Evolutionary conservation across 2,113 vertebrate genomes (phyloP), one percentile per base, ranked within the genome.

Genomic region (Cyanoramphus novaezelandiae): DNA sequence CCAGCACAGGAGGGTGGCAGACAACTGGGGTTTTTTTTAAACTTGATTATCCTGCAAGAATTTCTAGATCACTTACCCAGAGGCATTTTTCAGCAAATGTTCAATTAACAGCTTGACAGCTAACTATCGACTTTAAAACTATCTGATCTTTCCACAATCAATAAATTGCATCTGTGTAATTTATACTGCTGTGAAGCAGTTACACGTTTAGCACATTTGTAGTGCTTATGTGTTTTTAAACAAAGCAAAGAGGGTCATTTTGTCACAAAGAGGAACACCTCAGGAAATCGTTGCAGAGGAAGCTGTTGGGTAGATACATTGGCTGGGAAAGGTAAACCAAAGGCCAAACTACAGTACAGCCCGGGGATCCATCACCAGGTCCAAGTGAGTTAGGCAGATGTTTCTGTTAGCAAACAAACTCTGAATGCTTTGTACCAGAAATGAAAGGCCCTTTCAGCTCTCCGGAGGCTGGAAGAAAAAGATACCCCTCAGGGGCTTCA

Each of bases 71-170:
- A 27, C 19, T 89, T 83, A 57, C 87, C 28, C 43, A 15, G 1
- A 49, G 79, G 70, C 39, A 49, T 88, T 95, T 93, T 88, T 80
- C 67, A 78, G 27, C 72, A 94, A 83, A 78, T 72, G 72, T 71
- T 94, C 80, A 80, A 88, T 84, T 84, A 88, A 77, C 74, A 82
- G 57, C 49, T 90, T 94, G 90, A 86, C 71, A 92, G 70, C 44
- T 25, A 82, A 13, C 12, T 23, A 41, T 37, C 46, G 83, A 72
- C 59, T 91, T 79, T 35, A 84, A 92, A 85, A n/a, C 41, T 39
- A 62, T 53, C 31, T 44, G 46, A 90, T 88, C 47, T 80, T 80
- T 89, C 41, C 65, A 31, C 81, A 69, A 52, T 59, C 79, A 62
- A 79, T 80, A 69, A 49, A 63, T 29, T 12, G 9, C 63, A 68